These are phyloP conservation scores for Aphis craccivora DNA, from an alignment of 1,140 invertebrate genomes.

Conservation along the genomic window DNA sequence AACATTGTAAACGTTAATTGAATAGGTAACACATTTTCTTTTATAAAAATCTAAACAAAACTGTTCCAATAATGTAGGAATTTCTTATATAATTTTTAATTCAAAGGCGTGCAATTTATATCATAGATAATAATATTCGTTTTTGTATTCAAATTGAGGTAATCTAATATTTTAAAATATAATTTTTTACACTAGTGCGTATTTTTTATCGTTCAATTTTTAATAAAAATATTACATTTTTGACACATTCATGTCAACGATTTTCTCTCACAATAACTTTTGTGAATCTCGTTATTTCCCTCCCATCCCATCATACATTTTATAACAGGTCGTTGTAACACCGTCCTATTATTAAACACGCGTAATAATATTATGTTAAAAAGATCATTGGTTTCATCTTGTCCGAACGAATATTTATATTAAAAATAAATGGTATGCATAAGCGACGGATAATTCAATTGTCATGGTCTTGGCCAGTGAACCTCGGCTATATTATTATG, in stretches of 20 bases:
- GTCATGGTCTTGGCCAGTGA: conserved; percentile 50
- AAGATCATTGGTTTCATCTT: not conserved
- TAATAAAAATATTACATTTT: conserved; percentile 24
- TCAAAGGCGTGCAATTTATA: not conserved
- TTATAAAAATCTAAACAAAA: not conserved
- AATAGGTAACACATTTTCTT: not conserved
- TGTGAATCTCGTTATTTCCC: conserved; percentile 8
- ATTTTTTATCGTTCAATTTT: not conserved
- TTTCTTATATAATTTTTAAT: not conserved
- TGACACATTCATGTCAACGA: not conserved
- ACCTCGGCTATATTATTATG: not conserved
- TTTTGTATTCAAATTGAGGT: not conserved
- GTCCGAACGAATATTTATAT: not conserved
- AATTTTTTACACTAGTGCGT: not conserved
- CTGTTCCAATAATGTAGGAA: not conserved
- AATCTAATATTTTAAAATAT: not conserved
- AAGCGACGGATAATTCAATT: conserved; percentile 47
- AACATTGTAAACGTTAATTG: not conserved
- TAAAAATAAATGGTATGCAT: conserved; percentile 27
- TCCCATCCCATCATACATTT: not conserved
- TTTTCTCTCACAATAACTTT: conserved; percentile 20
- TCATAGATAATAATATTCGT: not conserved
- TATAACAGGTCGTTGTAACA: not conserved
- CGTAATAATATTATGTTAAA: conserved; percentile 13
- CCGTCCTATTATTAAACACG: not conserved